These are phyloP conservation scores for Eupeodes luniger DNA, from an alignment of 2,888 invertebrate species.

Conservation along the genomic window DNA sequence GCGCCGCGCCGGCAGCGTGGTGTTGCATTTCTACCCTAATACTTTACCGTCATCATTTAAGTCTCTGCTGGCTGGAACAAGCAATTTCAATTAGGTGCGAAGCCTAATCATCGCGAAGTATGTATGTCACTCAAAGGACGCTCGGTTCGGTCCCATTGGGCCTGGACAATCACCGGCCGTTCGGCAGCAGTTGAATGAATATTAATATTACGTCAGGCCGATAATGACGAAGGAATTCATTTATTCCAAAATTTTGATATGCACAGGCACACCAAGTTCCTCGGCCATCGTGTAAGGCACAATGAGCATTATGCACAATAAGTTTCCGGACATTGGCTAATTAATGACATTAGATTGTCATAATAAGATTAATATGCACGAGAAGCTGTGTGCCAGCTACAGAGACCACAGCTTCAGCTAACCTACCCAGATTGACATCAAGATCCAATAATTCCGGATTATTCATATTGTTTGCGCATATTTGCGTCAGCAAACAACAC, in stretches of 20 bases:
- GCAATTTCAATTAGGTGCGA: conserved; percentile 75
- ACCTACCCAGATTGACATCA: conserved; percentile 1
- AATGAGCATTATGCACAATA: conserved; percentile 16
- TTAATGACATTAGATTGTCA: conserved; percentile 72
- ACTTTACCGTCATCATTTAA: neutral
- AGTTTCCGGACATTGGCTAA: conserved; percentile 56
- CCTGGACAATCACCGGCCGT: neutral
- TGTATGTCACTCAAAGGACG: neutral
- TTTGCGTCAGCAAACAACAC: conserved; percentile 14
- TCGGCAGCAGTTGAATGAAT: conserved; percentile 33
- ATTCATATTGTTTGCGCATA: conserved; percentile 5
- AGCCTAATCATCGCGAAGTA: conserved; percentile 60
- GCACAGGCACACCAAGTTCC: conserved; percentile 2
- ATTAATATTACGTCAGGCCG: conserved; percentile 38
- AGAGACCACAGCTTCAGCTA: neutral
- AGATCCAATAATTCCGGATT: conserved; percentile 38
- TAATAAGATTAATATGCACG: conserved; percentile 63
- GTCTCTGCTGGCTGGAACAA: conserved; percentile 54
- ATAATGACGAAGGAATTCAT: conserved; percentile 69
- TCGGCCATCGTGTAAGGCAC: conserved; percentile 12
- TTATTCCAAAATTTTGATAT: conserved; percentile 51
- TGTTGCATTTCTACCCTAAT: neutral
- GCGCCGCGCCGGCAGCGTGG: conserved; percentile 27
- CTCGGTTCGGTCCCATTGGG: neutral
- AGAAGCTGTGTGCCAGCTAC: neutral